Conservation (phyloP, 2,113 vertebrate species). For the Oncorhynchus masou region DNA sequence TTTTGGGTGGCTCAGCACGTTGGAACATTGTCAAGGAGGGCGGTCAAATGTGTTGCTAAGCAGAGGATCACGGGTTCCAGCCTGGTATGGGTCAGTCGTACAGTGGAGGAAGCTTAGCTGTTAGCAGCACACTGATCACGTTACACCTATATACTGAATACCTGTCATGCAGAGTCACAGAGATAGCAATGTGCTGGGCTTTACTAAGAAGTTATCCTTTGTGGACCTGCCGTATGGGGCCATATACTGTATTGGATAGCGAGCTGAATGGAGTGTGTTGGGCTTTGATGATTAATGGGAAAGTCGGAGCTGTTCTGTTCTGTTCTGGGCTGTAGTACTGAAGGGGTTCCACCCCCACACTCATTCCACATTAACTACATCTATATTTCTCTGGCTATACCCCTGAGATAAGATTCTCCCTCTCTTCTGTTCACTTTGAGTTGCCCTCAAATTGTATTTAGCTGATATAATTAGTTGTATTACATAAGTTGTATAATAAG, state of each 20-base stretch:
- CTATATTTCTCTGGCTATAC: constrained; percentile 39
- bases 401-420: constrained; percentile 47
- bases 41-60: no score
- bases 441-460: constrained; percentile 42
- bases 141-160: no score
- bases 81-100: no score
- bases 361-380: constrained; percentile 46
- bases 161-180: no score
- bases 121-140: no score
- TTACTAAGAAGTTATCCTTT: no score
- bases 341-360: constrained; percentile 50
- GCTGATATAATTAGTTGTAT: constrained; percentile 40
- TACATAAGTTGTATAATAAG: constrained; percentile 34
- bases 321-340: constrained; percentile 31
- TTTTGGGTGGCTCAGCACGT: no score
- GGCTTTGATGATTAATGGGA: constrained; percentile 49
- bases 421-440: constrained; percentile 41
- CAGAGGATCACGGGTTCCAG: no score
- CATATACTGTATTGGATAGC: neutral
- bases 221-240: neutral
- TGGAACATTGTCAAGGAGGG: no score
- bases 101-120: no score
- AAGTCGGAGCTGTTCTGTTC: constrained; percentile 20
- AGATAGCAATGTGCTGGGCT: no score
- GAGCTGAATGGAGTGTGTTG: neutral